Evolutionary conservation across 1,140 invertebrate genomes (phyloP), one percentile per base, ranked within the genome.

Genomic region (Homalodisca vitripennis): DNA sequence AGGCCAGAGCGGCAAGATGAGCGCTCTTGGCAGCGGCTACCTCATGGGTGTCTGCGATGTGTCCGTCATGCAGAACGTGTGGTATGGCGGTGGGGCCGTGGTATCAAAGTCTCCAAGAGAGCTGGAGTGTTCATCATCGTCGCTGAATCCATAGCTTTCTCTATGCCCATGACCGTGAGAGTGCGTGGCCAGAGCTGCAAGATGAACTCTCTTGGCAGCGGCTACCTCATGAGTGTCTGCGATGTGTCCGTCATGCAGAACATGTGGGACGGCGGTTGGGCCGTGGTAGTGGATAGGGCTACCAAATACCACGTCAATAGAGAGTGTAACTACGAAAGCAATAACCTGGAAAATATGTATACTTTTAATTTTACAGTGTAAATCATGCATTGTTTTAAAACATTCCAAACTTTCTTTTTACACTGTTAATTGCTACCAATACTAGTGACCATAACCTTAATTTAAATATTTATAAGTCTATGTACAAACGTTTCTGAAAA

Each of bases 151-250:
- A 22, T 60, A 27, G 6, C 55, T 27, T 6, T 27, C 55, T 3
- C 10, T 27, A n/a, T 60, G 29, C 17, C 55, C 55, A 3, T 20
- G 14, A 14, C 10, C 24, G 3, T 20, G 22, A 3, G 55, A 10
- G 6, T 83, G 84, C 67, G 83, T 83, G 30, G 85, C 84, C 27
- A 72, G 84, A 72, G 84, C 83, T n/a, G 83, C 82, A 66, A 81
- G 78, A 73, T 86, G 86, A 13, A 82, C 82, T n/a, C 83, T 81
- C 73, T 85, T 85, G 24, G 84, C 85, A 73, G 83, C 82, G 68
- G 83, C 82, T 1, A 87, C 86, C 73, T 85, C 85, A 47, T 82
- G 82, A 2, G 84, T 85, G 60, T 87, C 85, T 0, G 86, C 81
- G 1, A 77, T 78, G 12, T 71, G 69, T 22, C 74, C 73, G 26